phyloP scores from a whole-genome alignment of 2,113 vertebrate genomes.

The Rhinolophus sinicus region DNA sequence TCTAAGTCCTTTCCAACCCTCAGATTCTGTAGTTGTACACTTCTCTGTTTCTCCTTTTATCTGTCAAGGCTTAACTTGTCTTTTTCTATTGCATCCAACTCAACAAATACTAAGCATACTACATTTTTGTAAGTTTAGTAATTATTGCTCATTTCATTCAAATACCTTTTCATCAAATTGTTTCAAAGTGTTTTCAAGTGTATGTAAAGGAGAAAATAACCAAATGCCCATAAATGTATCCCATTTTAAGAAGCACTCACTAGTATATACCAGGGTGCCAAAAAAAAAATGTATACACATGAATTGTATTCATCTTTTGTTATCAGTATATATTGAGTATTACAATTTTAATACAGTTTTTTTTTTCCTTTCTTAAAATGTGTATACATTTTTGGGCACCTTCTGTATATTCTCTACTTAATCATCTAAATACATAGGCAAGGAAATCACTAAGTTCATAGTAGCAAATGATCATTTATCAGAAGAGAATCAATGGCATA shows the following conservation, averaged over 20 bases:
- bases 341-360: too few species aligned
- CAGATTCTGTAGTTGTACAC: background rate
- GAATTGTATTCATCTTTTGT: too few species aligned
- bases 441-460: constrained; percentile 24
- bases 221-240: background rate
- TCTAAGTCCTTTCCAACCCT: background rate
- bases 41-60: constrained; percentile 9
- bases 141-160: constrained; percentile 25
- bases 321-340: too few species aligned
- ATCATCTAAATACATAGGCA: background rate
- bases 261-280: background rate
- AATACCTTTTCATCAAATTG: constrained; percentile 40
- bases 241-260: background rate
- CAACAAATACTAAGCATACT: constrained; percentile 5
- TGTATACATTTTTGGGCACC: too few species aligned
- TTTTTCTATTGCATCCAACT: constrained; percentile 42
- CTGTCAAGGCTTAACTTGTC: constrained; percentile 48
- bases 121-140: background rate
- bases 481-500: background rate
- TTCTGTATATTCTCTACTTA: background rate
- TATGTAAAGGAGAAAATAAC: background rate
- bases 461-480: constrained; percentile 38
- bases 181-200: constrained; percentile 3
- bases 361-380: too few species aligned
- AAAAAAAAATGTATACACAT: too few species aligned